Percentiles rank a stretch among this genome's conserved stretches.
These are phyloP conservation scores for Hemiscyllium ocellatum DNA, from an alignment of 2,113 vertebrate species.

Conservation along the genomic window DNA sequence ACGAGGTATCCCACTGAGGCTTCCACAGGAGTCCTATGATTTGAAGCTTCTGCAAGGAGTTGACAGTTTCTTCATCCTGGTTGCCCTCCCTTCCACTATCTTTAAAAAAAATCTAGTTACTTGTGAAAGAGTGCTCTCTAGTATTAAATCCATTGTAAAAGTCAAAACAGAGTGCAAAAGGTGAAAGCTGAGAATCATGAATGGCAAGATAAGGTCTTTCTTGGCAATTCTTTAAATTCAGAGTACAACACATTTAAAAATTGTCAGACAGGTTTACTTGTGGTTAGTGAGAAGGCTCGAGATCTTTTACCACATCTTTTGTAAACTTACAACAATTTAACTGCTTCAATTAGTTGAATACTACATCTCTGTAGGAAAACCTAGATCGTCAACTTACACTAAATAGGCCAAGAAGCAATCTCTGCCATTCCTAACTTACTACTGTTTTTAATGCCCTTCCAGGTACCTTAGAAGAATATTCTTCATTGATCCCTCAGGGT, in stretches of 20 bases:
- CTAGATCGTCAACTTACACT: not conserved
- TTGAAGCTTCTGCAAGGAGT: not conserved
- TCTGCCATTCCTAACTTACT: too few relatives aligned
- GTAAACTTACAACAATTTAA: not conserved
- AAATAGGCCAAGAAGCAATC: not conserved
- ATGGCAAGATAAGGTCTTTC: not conserved
- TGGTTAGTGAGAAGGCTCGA: not conserved
- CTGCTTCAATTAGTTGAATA: not conserved
- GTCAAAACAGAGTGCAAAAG: not conserved
- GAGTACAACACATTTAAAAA: not conserved
- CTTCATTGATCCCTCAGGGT: not conserved
- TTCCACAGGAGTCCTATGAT: not conserved
- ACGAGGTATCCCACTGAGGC: not conserved
- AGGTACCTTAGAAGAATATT: not conserved
- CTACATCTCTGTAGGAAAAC: not conserved
- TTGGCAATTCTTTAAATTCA: not conserved
- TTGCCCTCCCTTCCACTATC: not conserved
- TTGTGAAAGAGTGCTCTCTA: not conserved
- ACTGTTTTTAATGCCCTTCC: not conserved
- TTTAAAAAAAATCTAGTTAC: not conserved
- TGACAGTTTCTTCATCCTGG: not conserved
- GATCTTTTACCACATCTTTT: not conserved
- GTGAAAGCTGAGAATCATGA: not conserved
- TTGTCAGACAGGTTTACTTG: not conserved
- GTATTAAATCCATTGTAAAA: not conserved